These are phyloP conservation scores for Pemphigus obesinymphae DNA, from an alignment of 1,140 invertebrate genomes.

Conservation along the genomic window DNA sequence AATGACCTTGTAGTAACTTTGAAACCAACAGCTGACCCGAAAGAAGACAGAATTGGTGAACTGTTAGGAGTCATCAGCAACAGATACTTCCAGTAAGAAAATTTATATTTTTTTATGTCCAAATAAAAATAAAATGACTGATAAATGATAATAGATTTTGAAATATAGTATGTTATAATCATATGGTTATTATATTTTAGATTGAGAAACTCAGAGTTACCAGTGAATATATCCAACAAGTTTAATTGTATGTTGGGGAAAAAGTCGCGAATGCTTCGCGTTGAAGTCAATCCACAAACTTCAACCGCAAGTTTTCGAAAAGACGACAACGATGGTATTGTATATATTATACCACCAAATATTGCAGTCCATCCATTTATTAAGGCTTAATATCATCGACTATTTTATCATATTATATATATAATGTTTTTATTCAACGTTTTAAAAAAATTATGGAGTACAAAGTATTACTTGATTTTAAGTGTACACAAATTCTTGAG, in stretches of 20 bases:
- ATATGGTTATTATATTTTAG: constrained; percentile 51
- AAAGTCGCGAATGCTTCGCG: constrained; percentile 60
- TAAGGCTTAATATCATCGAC: neutral
- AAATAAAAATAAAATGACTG: neutral
- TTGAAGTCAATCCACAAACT: constrained; percentile 60
- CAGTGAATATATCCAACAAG: constrained; percentile 60
- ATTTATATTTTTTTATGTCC: neutral
- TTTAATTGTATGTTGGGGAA: constrained; percentile 70
- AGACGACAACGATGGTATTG: constrained; percentile 54
- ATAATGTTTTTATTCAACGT: neutral
- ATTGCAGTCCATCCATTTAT: constrained; percentile 47
- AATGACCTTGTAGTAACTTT: constrained; percentile 88
- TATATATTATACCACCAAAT: constrained; percentile 56
- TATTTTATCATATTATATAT: no score
- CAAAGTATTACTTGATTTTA: neutral
- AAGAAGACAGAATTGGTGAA: constrained; percentile 76
- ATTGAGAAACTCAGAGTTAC: constrained; percentile 58
- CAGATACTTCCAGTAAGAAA: constrained; percentile 67
- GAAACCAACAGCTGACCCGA: constrained; percentile 49
- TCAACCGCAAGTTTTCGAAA: constrained; percentile 60
- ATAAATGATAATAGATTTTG: neutral
- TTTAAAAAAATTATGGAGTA: neutral
- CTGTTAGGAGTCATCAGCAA: constrained; percentile 76
- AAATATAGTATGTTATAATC: neutral
- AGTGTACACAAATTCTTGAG: neutral